These are phyloP conservation scores for Sycophila sp. DNA, from an alignment of 1,140 invertebrate species.

Conservation along the genomic window DNA sequence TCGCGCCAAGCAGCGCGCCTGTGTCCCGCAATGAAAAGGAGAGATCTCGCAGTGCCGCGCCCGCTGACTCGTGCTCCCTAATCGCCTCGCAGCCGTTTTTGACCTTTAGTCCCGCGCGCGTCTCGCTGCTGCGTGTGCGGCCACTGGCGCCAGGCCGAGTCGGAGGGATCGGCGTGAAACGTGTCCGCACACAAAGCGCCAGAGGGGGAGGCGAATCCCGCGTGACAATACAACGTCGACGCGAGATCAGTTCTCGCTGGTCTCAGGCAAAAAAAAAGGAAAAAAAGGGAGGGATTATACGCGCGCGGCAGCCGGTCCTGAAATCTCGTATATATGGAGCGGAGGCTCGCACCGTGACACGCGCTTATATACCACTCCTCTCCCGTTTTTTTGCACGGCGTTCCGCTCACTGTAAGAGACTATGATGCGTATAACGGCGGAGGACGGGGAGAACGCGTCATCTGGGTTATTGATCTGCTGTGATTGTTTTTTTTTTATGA, in stretches of 20 bases:
- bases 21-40: neutral
- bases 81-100: neutral
- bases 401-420: neutral
- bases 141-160: neutral
- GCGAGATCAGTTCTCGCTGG: neutral
- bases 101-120: conserved; percentile 8
- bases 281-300: conserved; percentile 3
- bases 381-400: conserved; percentile 2
- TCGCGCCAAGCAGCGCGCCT: neutral
- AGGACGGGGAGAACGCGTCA: neutral
- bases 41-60: neutral
- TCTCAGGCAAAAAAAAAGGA: conserved; percentile 3
- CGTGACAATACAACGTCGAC: neutral
- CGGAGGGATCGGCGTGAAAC: too few relatives aligned
- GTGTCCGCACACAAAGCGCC: too few relatives aligned
- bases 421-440: neutral
- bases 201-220: neutral
- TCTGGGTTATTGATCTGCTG: neutral
- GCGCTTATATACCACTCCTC: too few relatives aligned
- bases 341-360: neutral
- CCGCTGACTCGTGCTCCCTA: conserved; percentile 18
- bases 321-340: neutral
- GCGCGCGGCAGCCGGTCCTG: conserved; percentile 20
- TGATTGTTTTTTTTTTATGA: neutral
- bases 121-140: too few relatives aligned